A percentile compares a stretch with the other conserved stretches of the same genome.
phyloP scores from a whole-genome alignment of 2,797 vertebrate species.

The Pantherophis alleghaniensis region DNA sequence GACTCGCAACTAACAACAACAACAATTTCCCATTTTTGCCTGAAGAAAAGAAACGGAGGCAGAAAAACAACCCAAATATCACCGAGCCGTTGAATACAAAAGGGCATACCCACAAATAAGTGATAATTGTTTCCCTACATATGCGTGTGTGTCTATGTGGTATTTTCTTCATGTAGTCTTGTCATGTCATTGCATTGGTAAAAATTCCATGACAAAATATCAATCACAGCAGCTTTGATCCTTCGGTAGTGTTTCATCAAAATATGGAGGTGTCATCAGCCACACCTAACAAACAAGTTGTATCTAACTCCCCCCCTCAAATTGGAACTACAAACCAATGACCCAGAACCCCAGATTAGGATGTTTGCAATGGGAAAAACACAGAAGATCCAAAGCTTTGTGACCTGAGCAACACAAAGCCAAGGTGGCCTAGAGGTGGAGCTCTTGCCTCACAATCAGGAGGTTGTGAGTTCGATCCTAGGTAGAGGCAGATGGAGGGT shows the following conservation, averaged over 20 bases:
- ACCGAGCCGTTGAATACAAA: not conserved
- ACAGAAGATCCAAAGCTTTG: not conserved
- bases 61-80: no score
- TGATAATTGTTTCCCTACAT: not conserved
- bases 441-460: no score
- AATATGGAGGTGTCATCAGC: not conserved
- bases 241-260: not conserved
- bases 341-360: not conserved
- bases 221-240: not conserved
- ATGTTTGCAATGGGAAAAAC: not conserved
- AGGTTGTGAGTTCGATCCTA: no score
- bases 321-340: not conserved
- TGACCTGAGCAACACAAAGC: not conserved
- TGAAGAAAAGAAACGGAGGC: not conserved
- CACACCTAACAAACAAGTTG: not conserved
- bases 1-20: no score
- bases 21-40: not conserved
- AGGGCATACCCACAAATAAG: not conserved
- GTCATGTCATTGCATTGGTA: not conserved
- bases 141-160: not conserved
- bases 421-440: no score
- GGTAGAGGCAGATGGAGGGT: no score
- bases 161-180: not conserved
- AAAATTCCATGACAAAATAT: not conserved
- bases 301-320: not conserved